Evolutionary conservation across 1,140 invertebrate genomes (phyloP), one percentile per base, ranked within the genome.

Genomic region (Orussus abietinus): DNA sequence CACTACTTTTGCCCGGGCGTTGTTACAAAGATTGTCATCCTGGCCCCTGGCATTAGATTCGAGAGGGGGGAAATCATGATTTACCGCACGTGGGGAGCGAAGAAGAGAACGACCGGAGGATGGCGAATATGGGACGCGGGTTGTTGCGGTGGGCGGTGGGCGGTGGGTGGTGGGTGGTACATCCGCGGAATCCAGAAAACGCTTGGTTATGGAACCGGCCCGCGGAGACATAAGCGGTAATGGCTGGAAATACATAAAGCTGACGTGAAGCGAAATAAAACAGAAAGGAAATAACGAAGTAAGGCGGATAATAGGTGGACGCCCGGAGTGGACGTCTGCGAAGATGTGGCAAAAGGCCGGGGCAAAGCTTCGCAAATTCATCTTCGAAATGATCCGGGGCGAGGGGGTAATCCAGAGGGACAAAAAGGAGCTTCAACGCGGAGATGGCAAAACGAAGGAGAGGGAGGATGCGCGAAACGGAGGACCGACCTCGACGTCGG

Each of bases 381-480:
- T 53, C 48, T 48, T 53, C 47, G 39, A 47, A 53, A 51, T 51
- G 51, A 53, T 51, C 38, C 42, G 39, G 46, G 36, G 13, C n/a
- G n/a, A n/a, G n/a, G n/a, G n/a, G n/a, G n/a, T n/a, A n/a, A n/a
- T n/a, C n/a, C n/a, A n/a, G n/a, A n/a, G n/a, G n/a, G n/a, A n/a
- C n/a, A n/a, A n/a, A n/a, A n/a, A n/a, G n/a, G n/a, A n/a, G n/a
- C n/a, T n/a, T n/a, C n/a, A 34, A 38, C 28, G 31, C 20, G 43
- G 15, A 38, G 18, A 26, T 34, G 22, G 29, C 31, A 41, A 46
- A 42, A 39, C 35, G 29, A 30, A 45, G 42, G 26, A 25, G 18
- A 45, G 39, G 26, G 19, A 45, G 37, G 26, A 42, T n/a, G 13
- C n/a, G 21, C 5, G 19, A 42, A 55, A 22, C 38, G 19, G 31